Base-by-base conservation (phyloP, 2,888 invertebrate genomes). In the Spatulosminthurus flaviceps region DNA sequence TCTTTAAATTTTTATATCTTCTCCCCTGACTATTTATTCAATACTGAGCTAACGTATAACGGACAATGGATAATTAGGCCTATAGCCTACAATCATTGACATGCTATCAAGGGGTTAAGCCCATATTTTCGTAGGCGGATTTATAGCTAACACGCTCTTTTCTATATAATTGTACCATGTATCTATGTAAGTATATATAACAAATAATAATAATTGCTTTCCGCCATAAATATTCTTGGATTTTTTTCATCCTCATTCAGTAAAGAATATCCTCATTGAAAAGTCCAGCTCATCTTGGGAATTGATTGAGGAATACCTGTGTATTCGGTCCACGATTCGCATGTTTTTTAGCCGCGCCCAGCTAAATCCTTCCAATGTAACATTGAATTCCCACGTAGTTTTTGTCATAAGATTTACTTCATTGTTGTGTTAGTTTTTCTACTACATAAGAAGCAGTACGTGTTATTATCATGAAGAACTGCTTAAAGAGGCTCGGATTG, bases 311-410 rank as follows among this genome's bases (percentile, higher is more conserved):
- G 51, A 51, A 51, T 11, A 51, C 5, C 16, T 51, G 51, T 51
- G n/a, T 19, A n/a, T 51, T 51, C 51, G 51, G 51, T 51, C 9
- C 51, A n/a, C n/a, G n/a, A n/a, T n/a, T n/a, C n/a, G n/a, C n/a
- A 51, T 19, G 51, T 51, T 51, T 5, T 2, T n/a, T 5, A 19
- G 16, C 51, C 51, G 51, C 51, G 51, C 51, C 51, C 51, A 51
- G n/a, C n/a, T n/a, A n/a, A 51, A 51, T 51, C 51, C 51, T 51
- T n/a, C n/a, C n/a, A n/a, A n/a, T n/a, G n/a, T n/a, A 51, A 16
- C 51, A 51, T 51, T 51, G 51, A 51, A 51, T 51, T 51, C 51
- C 51, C 51, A 51, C 51, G 51, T 51, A 41, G 41, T 41, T 41
- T 41, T 41, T 51, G 9, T 51, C n/a, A 51, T 51, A 51, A 34